A percentile compares a stretch with the other conserved stretches of the same genome.
Conservation (phyloP, 2,797 vertebrate species). For the Eulemur coronatus region DNA sequence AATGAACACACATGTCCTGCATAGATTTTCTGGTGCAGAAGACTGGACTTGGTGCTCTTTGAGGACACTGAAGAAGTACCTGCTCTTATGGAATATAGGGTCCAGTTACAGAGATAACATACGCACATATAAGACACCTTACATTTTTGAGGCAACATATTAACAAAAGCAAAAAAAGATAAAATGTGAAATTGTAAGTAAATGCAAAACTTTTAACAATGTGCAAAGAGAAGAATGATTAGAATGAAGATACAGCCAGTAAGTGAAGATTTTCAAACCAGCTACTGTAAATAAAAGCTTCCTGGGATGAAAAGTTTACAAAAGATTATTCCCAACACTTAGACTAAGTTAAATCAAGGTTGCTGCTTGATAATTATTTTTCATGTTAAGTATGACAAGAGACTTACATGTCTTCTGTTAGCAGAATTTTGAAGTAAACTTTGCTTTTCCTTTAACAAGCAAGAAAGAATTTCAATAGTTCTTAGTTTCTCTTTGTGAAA, state of each 20-base stretch:
- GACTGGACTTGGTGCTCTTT: not conserved
- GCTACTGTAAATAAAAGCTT: not conserved
- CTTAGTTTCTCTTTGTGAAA: constrained; percentile 33
- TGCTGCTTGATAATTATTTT: not conserved
- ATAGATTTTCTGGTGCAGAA: not conserved
- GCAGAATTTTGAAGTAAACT: not conserved
- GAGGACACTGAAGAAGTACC: not conserved
- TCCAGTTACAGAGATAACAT: not conserved
- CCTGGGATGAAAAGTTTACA: not conserved
- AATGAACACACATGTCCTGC: not conserved
- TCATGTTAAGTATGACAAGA: constrained; percentile 22
- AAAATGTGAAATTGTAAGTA: not conserved
- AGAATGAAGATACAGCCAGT: constrained; percentile 3
- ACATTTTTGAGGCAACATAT: not conserved
- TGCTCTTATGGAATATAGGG: not conserved
- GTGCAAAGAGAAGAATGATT: not conserved
- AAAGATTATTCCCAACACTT: not conserved
- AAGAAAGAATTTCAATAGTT: not conserved
- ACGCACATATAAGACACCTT: not conserved
- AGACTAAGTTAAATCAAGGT: constrained; percentile 27
- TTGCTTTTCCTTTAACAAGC: constrained; percentile 14
- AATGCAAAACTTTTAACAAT: not conserved
- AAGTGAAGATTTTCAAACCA: not conserved
- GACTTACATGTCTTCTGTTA: not conserved
- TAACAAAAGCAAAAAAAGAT: not conserved